Evolutionary conservation across 2,888 invertebrate species (phyloP).

Genomic region (Heliconius hortense): DNA sequence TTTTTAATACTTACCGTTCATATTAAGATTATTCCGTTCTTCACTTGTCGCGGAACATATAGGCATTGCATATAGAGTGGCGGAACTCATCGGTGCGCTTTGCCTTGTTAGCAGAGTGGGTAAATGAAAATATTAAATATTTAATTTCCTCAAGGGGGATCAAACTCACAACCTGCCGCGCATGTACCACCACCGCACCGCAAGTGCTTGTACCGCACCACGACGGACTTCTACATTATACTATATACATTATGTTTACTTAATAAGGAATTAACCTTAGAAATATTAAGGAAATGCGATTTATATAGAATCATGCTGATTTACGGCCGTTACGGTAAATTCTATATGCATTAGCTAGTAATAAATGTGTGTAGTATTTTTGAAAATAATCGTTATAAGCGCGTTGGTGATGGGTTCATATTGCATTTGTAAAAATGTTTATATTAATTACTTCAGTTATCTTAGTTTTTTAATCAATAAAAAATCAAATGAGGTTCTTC

Average conservation of each 20-base stretch:
- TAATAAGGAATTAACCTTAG: not conserved
- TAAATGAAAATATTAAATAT: not conserved
- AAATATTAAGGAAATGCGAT: conserved; percentile 22
- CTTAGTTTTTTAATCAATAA: too few species aligned
- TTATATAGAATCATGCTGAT: conserved; percentile 28
- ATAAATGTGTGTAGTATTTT: not conserved
- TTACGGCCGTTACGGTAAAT: conserved; percentile 4
- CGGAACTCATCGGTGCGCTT: too few species aligned
- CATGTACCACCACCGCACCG: not conserved
- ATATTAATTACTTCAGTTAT: too few species aligned
- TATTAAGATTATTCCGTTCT: too few species aligned
- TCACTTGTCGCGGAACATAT: too few species aligned
- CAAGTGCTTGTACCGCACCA: not conserved
- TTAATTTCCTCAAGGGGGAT: not conserved
- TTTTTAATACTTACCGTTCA: too few species aligned
- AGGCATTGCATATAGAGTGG: too few species aligned
- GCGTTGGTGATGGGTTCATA: not conserved
- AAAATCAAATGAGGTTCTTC: too few species aligned
- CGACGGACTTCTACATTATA: not conserved
- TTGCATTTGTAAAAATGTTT: not conserved
- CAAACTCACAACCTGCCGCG: not conserved
- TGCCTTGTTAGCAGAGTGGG: not conserved
- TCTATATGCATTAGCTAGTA: not conserved
- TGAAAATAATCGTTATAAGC: not conserved
- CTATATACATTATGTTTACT: not conserved